These are phyloP conservation scores for Pitta sordida DNA, from an alignment of 2,113 vertebrate species.

Conservation along the genomic window DNA sequence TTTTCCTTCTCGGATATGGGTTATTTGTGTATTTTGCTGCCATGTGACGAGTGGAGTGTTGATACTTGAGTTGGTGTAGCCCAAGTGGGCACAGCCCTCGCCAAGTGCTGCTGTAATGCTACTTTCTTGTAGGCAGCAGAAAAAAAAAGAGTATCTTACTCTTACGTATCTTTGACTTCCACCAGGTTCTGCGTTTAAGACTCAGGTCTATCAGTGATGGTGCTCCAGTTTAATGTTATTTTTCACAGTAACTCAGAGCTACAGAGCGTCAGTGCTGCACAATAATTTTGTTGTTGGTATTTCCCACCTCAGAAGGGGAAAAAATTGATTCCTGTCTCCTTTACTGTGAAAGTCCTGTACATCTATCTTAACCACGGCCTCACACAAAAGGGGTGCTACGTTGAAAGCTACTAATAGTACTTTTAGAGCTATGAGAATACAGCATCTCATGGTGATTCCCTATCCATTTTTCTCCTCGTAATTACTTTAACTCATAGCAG, in stretches of 20 bases:
- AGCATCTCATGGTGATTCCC: neutral
- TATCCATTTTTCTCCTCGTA: neutral
- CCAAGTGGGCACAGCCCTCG: fast-evolving
- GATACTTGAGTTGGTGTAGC: neutral
- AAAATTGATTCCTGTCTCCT: neutral
- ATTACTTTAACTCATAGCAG: neutral
- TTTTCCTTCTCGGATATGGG: neutral
- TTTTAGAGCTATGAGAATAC: neutral
- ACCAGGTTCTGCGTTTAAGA: neutral
- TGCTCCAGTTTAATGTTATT: neutral
- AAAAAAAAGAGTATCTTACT: neutral
- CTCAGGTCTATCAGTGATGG: neutral
- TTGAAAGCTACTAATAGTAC: neutral
- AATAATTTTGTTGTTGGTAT: neutral
- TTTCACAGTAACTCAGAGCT: neutral
- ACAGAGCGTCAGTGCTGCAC: neutral
- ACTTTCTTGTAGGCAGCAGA: neutral
- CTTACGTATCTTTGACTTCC: neutral
- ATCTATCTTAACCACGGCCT: neutral
- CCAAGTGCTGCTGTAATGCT: neutral
- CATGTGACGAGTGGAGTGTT: fast-evolving
- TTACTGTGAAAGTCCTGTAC: neutral
- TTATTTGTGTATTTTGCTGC: neutral
- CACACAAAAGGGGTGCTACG: neutral
- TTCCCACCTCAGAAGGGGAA: neutral